Evolutionary conservation across 2,888 invertebrate species (phyloP).

Genomic region (Drosophila testacea): DNA sequence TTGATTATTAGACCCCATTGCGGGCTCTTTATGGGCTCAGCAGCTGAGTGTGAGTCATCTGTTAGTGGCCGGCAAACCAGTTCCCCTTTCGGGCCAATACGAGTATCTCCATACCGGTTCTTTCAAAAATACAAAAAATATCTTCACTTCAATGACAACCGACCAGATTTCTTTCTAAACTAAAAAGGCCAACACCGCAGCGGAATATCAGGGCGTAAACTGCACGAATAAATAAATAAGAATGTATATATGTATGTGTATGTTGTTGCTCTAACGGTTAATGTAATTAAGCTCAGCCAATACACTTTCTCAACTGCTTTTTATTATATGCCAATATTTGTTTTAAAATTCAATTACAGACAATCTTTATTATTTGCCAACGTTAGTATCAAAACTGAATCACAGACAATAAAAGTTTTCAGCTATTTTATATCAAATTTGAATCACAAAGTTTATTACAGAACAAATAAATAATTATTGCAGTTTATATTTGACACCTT

Average conservation of each 20-base stretch:
- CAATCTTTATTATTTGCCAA: no score
- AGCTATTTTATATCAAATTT: no score
- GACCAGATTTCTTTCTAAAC: conserved; percentile 40
- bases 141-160: conserved; percentile 35
- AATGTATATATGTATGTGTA: neutral
- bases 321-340: conserved; percentile 13
- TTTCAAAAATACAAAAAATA: conserved; percentile 19
- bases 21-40: conserved; percentile 25
- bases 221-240: conserved; percentile 3
- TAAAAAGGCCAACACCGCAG: conserved; percentile 19
- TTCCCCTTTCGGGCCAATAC: conserved; percentile 41
- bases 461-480: neutral
- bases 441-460: no score
- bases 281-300: conserved; percentile 11
- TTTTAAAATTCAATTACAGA: neutral
- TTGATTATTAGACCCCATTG: conserved; percentile 67
- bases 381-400: no score
- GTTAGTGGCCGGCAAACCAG: conserved; percentile 60
- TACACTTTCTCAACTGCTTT: neutral
- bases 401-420: no score
- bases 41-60: conserved; percentile 62
- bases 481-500: neutral
- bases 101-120: conserved; percentile 43
- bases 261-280: conserved; percentile 10
- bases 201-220: conserved; percentile 4